Percentiles rank a stretch among this genome's conserved stretches.
These are phyloP conservation scores for Eueides isabella DNA, from an alignment of 1,140 invertebrate species.

Conservation along the genomic window DNA sequence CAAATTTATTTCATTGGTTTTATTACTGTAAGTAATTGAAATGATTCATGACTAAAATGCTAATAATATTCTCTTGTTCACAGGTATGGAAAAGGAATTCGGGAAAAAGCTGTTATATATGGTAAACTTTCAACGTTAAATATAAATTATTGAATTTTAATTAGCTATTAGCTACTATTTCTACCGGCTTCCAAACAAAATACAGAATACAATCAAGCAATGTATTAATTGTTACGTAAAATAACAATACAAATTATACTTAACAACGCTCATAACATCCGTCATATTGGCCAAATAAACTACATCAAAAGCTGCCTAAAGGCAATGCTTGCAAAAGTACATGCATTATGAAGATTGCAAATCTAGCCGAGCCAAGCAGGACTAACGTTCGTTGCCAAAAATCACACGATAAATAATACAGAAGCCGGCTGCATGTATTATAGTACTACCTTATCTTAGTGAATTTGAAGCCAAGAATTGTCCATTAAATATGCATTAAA, in stretches of 20 bases:
- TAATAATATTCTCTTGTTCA: neutral
- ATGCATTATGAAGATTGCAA: conserved; percentile 81
- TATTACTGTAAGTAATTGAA: neutral
- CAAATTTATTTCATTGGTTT: neutral
- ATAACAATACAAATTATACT: neutral
- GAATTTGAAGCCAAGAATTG: conserved; percentile 81
- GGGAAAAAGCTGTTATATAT: neutral
- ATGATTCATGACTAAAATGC: neutral
- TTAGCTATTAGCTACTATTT: too few relatives aligned
- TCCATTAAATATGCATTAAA: conserved; percentile 82
- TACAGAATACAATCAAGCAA: neutral
- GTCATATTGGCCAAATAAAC: conserved; percentile 31
- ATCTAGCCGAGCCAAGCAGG: conserved; percentile 77
- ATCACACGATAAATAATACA: conserved; percentile 81
- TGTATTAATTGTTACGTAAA: conserved; percentile 1
- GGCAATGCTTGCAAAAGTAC: conserved; percentile 70
- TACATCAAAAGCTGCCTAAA: conserved; percentile 57
- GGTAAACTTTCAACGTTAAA: neutral
- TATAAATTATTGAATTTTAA: neutral
- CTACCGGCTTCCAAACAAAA: neutral
- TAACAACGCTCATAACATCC: neutral
- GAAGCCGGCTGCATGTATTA: conserved; percentile 79
- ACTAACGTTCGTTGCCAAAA: conserved; percentile 76
- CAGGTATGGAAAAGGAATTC: neutral
- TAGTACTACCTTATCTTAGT: conserved; percentile 79